Evolutionary conservation across 2,888 invertebrate species (phyloP).

Genomic region (Agrotis clavis): DNA sequence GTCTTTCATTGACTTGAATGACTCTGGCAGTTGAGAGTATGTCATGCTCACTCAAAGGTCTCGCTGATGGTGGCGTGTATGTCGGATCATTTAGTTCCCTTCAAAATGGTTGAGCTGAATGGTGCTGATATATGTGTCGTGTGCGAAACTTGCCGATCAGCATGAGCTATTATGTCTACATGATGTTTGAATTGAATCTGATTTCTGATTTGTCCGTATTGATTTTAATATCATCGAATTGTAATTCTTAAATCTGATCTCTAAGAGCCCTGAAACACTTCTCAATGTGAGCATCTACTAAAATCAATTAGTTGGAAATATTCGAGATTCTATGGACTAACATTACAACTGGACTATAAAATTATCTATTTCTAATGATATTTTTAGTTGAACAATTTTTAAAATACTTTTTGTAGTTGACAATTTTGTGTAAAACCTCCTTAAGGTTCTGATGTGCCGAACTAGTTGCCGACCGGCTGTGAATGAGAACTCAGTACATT

Average conservation of each 20-base stretch:
- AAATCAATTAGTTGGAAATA: neutral
- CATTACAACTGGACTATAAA: neutral
- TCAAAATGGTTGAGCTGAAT: too few relatives aligned
- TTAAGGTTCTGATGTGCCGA: neutral
- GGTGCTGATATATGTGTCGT: neutral
- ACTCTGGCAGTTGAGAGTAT: too few relatives aligned
- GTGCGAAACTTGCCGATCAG: neutral
- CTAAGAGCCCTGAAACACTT: neutral
- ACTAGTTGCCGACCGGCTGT: neutral
- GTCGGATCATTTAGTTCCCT: too few relatives aligned
- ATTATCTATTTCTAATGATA: neutral
- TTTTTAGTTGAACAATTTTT: neutral
- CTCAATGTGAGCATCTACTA: neutral
- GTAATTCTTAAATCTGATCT: neutral
- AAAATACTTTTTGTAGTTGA: neutral
- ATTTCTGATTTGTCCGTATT: too few relatives aligned
- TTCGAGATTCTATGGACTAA: neutral
- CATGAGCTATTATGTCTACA: too few relatives aligned
- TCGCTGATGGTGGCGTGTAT: too few relatives aligned
- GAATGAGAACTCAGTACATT: neutral
- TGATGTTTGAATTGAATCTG: too few relatives aligned
- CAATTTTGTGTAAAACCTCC: slow-evolving; percentile 1
- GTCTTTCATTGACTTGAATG: too few relatives aligned
- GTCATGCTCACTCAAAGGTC: too few relatives aligned
- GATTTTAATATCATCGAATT: too few relatives aligned